phyloP scores from a whole-genome alignment of 2,888 invertebrate species.

The Arctia plantaginis region DNA sequence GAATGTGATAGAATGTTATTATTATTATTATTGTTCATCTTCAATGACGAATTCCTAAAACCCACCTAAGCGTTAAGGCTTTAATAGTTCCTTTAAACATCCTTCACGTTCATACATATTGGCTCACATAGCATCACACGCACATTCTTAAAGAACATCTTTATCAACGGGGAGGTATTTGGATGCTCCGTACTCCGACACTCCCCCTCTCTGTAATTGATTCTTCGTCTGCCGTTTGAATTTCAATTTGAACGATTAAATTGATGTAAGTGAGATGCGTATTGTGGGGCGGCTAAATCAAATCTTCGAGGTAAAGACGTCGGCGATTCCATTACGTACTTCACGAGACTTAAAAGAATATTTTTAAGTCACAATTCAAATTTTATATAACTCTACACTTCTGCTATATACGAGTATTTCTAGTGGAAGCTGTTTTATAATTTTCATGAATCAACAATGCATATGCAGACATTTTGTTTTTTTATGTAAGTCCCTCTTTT shows the following conservation, averaged over 20 bases:
- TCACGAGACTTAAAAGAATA: neutral
- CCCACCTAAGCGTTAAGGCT: neutral
- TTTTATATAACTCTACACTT: neutral
- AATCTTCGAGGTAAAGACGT: conserved; percentile 53
- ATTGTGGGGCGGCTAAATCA: conserved; percentile 64
- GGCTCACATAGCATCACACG: conserved; percentile 82
- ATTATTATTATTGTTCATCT: neutral
- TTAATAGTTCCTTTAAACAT: conserved; percentile 41
- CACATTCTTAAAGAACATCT: conserved; percentile 84
- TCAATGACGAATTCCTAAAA: neutral
- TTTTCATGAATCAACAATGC: neutral
- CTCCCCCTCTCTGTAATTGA: conserved; percentile 75
- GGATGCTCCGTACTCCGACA: conserved; percentile 66
- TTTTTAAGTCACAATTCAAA: neutral
- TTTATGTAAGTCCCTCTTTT: no score
- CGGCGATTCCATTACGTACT: conserved; percentile 13
- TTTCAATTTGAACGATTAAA: conserved; percentile 84
- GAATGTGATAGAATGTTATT: no score
- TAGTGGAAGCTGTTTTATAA: neutral
- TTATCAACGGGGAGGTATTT: conserved; percentile 80
- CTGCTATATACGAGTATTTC: neutral
- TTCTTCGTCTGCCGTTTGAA: conserved; percentile 80
- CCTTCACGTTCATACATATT: conserved; percentile 62
- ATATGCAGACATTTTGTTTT: no score
- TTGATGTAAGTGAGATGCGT: conserved; percentile 77